Conservation (phyloP, 2,797 vertebrate genomes). For the Falco biarmicus region DNA sequence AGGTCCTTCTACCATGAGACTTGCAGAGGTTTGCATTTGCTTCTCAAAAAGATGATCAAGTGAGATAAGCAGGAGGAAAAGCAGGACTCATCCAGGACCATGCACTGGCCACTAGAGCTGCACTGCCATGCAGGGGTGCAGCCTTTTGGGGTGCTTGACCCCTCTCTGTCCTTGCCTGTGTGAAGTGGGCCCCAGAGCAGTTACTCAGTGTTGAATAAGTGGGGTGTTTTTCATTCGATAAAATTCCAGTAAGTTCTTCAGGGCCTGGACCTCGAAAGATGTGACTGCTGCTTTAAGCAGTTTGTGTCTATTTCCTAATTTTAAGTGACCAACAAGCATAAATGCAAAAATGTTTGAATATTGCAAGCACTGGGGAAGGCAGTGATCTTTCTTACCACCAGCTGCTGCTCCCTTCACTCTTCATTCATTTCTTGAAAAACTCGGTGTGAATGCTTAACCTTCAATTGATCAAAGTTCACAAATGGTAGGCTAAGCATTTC, state of each 20-base stretch:
- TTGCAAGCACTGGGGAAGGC: background rate
- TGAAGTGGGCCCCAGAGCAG: background rate
- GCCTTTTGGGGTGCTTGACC: background rate
- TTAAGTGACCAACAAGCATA: background rate
- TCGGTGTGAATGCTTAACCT: background rate
- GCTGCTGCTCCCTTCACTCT: background rate
- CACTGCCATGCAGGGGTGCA: background rate
- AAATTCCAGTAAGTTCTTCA: background rate
- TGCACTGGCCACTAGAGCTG: background rate
- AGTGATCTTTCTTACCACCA: background rate
- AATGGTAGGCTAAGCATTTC: background rate
- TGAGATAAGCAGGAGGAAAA: background rate
- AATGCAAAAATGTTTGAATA: background rate
- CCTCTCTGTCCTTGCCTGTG: background rate
- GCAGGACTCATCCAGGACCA: background rate
- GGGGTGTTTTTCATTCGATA: background rate
- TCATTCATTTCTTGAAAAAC: background rate
- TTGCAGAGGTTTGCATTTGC: background rate
- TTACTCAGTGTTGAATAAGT: background rate
- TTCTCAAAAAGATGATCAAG: background rate
- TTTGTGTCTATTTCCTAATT: background rate
- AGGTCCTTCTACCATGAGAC: background rate
- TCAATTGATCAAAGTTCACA: constrained; percentile 4
- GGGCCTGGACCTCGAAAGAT: background rate
- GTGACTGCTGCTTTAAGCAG: background rate